phyloP scores from a whole-genome alignment of 2,888 invertebrate species.

The Antheraea yamamai region DNA sequence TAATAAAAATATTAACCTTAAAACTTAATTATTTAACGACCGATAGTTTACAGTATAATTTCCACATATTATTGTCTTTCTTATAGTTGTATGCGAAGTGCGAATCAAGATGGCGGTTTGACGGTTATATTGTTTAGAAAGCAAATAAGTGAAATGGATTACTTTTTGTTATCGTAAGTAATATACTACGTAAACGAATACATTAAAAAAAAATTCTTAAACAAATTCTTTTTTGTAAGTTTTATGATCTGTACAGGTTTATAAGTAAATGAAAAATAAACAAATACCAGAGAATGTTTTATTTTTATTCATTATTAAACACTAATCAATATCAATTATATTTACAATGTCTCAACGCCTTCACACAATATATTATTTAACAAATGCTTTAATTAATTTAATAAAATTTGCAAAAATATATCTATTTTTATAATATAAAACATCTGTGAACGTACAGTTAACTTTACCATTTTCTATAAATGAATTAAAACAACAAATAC shows the following conservation, averaged over 20 bases:
- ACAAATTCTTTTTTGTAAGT: neutral
- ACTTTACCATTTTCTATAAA: slow-evolving; percentile 28
- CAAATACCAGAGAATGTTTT: slow-evolving; percentile 18
- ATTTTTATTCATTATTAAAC: slow-evolving; percentile 49
- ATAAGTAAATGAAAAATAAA: slow-evolving; percentile 12
- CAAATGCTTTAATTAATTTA: slow-evolving; percentile 56
- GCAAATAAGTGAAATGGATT: no score
- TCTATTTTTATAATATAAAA: slow-evolving; percentile 44
- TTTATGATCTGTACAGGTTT: slow-evolving; percentile 1
- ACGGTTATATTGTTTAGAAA: no score
- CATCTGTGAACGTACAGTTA: slow-evolving; percentile 35
- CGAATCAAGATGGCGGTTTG: no score
- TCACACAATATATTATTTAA: slow-evolving; percentile 53
- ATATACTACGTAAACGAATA: no score
- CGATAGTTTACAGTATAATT: no score
- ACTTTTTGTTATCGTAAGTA: no score
- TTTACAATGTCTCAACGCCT: slow-evolving; percentile 63
- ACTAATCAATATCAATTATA: slow-evolving; percentile 68
- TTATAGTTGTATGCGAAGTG: no score
- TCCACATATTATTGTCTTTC: no score
- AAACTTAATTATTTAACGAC: no score
- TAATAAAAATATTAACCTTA: no score
- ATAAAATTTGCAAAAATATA: slow-evolving; percentile 60
- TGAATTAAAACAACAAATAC: slow-evolving; percentile 41
- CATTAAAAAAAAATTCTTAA: neutral